Evolutionary conservation across 1,140 invertebrate species (phyloP), one percentile per base, ranked within the genome.

Genomic region (Zaprionus capensis): DNA sequence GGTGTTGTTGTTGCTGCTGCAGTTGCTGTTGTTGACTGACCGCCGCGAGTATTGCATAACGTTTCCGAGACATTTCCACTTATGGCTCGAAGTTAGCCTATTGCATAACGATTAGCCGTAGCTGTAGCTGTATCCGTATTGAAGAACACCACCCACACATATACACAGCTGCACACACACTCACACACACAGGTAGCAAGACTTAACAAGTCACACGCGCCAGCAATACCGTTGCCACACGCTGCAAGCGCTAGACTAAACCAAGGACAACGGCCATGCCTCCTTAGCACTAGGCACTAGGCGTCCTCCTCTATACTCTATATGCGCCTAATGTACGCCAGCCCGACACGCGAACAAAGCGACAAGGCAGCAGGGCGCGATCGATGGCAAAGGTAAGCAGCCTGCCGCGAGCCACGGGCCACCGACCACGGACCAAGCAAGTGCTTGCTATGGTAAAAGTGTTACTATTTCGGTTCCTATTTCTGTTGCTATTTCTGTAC

Each of bases 1-100:
- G 73, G 41, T 81, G 67, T 28, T 36, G 65, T 55, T 58, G 56
- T 41, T 71, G 58, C 51, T 88, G 64, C 79, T 91, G 57, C 28
- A 82, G 69, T 38, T 71, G 77, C 44, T 90, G 58, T 24, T 77
- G 74, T 44, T 82, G 70, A 68, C 71, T 83, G 79, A 92, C 74
- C 57, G 91, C 90, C 58, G 86, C 78, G 26, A 92, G 80, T 74
- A 92, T 82, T 80, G 90, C 92, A 77, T 91, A 92, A 80, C 80
- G 76, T 79, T 91, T 91, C 22, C 91, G 75, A 81, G 86, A 92
- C 91, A 92, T 92, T 79, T 74, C 72, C 12, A 64, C 38, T 67
- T 75, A 41, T 46, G 55, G 49, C 67, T 86, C 64, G 49, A 91
- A 81, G 63, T 65, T 38, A 56, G 56, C 51, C 78, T 73, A 80